Evolutionary conservation across 2,888 invertebrate species (phyloP).

Genomic region (Acheta domesticus): DNA sequence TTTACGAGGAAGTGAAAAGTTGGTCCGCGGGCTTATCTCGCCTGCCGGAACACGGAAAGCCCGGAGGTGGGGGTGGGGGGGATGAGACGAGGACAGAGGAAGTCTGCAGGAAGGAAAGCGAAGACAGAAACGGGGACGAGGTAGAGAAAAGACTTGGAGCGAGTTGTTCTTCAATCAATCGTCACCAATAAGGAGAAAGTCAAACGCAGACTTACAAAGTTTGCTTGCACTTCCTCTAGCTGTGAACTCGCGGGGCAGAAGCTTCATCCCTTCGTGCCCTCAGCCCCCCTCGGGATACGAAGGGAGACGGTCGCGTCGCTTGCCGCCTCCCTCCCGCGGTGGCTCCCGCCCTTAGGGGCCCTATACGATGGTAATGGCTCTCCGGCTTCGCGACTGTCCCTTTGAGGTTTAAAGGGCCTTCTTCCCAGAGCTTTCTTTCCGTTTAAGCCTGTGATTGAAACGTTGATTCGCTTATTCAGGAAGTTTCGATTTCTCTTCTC

Average conservation of each 20-base stretch:
- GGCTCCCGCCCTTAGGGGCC: neutral
- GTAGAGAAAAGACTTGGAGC: constrained; percentile 7
- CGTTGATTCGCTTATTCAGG: neutral
- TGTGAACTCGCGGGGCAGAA: neutral
- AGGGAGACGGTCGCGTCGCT: too few species aligned
- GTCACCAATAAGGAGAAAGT: constrained; percentile 18
- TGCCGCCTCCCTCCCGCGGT: too few species aligned
- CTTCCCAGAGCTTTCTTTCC: neutral
- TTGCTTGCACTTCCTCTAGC: neutral
- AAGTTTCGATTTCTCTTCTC: neutral
- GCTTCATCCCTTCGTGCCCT: neutral
- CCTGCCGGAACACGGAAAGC: neutral
- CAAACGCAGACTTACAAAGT: constrained; percentile 18
- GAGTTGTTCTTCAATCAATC: constrained; percentile 18
- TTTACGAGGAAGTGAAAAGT: constrained; percentile 3
- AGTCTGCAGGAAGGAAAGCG: neutral
- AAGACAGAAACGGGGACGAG: neutral
- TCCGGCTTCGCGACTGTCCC: neutral
- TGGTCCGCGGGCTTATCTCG: neutral
- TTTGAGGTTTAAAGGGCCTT: neutral
- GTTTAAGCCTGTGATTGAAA: constrained; percentile 8
- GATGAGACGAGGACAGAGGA: neutral
- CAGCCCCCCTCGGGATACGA: neutral
- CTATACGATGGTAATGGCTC: constrained; percentile 6
- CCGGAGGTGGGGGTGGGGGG: neutral